Evolutionary conservation across 2,797 vertebrate species (phyloP).

Genomic region (Cichlasoma orientale): DNA sequence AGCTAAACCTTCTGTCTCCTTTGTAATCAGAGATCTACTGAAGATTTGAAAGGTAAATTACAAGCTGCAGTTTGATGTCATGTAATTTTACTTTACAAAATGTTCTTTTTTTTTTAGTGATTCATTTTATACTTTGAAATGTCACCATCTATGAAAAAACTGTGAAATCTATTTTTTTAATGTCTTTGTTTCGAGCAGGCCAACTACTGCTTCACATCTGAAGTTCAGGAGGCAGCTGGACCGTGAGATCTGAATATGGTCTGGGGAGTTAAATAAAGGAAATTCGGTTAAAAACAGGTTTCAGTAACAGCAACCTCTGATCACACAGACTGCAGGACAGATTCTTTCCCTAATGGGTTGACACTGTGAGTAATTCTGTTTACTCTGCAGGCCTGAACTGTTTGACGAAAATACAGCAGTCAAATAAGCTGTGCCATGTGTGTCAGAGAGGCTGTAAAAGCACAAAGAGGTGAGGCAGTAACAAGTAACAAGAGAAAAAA

Average conservation of each 20-base stretch:
- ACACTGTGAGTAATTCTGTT: not conserved
- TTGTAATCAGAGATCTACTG: not conserved
- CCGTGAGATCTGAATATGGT: not conserved
- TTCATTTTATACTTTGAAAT: not conserved
- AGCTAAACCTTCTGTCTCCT: no score
- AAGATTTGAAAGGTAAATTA: not conserved
- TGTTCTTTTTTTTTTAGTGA: not conserved
- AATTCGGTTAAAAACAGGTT: not conserved
- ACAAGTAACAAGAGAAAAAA: not conserved
- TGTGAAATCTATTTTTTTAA: not conserved
- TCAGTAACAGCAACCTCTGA: not conserved
- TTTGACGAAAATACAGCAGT: not conserved
- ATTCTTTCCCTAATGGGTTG: fast-evolving
- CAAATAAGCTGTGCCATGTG: not conserved
- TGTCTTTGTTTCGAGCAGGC: not conserved
- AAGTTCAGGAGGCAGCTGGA: not conserved
- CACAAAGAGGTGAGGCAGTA: not conserved
- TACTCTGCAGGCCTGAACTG: not conserved
- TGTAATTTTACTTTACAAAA: not conserved
- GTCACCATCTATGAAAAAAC: not conserved
- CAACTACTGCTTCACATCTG: not conserved
- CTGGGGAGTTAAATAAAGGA: not conserved
- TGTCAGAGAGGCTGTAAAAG: not conserved
- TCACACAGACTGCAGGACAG: not conserved
- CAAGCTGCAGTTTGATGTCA: not conserved